Conservation (phyloP, 2,888 invertebrate genomes). For the Sussaba pulchella region DNA sequence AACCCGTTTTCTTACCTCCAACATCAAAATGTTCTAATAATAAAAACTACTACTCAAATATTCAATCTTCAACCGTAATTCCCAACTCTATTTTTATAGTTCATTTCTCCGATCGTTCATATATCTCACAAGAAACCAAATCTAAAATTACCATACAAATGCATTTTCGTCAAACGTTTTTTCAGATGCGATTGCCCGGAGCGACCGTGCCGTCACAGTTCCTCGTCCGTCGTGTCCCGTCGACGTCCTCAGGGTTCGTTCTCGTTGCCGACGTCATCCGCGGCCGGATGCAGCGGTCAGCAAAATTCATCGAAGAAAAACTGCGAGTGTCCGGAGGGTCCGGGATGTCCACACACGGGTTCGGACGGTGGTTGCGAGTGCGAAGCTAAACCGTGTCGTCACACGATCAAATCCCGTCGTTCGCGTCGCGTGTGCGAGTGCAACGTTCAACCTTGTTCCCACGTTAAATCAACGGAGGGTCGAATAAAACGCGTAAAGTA, state of each 20-base stretch:
- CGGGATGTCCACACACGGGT: conserved; percentile 64
- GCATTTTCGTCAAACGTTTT: conserved; percentile 15
- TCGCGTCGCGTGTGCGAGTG: conserved; percentile 77
- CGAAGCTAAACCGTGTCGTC: conserved; percentile 77
- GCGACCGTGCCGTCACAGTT: conserved; percentile 77
- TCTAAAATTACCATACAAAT: too few relatives aligned
- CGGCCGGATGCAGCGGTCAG: conserved; percentile 27
- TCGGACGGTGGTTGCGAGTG: conserved; percentile 73
- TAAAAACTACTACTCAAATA: too few relatives aligned
- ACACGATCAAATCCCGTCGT: conserved; percentile 77
- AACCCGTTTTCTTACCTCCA: too few relatives aligned
- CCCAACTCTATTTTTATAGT: too few relatives aligned
- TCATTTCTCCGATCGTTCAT: too few relatives aligned
- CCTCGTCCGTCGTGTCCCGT: conserved; percentile 68
- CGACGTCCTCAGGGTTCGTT: conserved; percentile 74
- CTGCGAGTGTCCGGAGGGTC: conserved; percentile 75
- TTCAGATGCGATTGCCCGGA: conserved; percentile 81
- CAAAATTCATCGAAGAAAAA: conserved; percentile 62
- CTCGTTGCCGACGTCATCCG: conserved; percentile 66
- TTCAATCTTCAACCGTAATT: too few relatives aligned
- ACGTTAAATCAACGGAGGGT: conserved; percentile 79
- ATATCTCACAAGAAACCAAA: too few relatives aligned
- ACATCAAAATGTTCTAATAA: too few relatives aligned
- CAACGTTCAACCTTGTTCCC: conserved; percentile 76
- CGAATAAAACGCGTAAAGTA: conserved; percentile 82